These are phyloP conservation scores for Ectemnius lituratus DNA, from an alignment of 2,888 invertebrate genomes.

Conservation along the genomic window DNA sequence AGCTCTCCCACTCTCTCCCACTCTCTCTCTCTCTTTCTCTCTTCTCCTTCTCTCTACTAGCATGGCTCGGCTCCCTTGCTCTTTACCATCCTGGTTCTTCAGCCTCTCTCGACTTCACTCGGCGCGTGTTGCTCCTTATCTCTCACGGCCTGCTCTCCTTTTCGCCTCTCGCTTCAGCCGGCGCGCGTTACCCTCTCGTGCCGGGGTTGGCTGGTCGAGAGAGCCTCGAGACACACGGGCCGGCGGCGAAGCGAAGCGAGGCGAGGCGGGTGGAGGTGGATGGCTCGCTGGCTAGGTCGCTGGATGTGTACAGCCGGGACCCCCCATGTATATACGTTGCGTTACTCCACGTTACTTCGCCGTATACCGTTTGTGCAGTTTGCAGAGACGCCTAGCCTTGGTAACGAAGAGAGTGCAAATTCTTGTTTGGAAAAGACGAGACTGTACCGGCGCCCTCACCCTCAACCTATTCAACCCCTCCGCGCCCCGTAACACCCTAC, in stretches of 20 bases:
- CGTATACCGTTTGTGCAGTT: slow-evolving; percentile 56
- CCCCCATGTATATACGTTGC: slow-evolving; percentile 52
- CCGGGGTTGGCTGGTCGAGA: slow-evolving; percentile 59
- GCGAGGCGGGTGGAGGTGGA: too few relatives aligned
- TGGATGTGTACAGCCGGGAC: slow-evolving; percentile 49
- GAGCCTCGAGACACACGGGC: slow-evolving; percentile 22
- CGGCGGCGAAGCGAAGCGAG: not conserved
- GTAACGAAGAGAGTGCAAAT: slow-evolving; percentile 62
- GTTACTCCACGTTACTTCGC: slow-evolving; percentile 60
- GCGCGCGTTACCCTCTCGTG: slow-evolving; percentile 34
- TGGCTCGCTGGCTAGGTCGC: slow-evolving; percentile 8
- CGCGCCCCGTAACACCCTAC: not conserved
- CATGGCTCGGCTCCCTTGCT: slow-evolving; percentile 18
- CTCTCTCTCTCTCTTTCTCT: slow-evolving; percentile 29
- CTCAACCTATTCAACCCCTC: slow-evolving; percentile 36
- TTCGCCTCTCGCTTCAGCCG: not conserved
- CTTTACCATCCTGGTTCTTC: slow-evolving; percentile 15
- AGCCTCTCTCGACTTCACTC: slow-evolving; percentile 9
- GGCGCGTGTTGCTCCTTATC: not conserved
- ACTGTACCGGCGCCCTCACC: slow-evolving; percentile 36
- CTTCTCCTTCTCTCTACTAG: slow-evolving; percentile 19
- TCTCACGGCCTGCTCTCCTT: not conserved
- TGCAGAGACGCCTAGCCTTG: slow-evolving; percentile 61
- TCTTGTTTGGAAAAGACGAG: slow-evolving; percentile 61
- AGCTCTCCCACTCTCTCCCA: slow-evolving; percentile 61